Evolutionary conservation across 2,113 vertebrate species (phyloP).

Genomic region (Fulica atra): DNA sequence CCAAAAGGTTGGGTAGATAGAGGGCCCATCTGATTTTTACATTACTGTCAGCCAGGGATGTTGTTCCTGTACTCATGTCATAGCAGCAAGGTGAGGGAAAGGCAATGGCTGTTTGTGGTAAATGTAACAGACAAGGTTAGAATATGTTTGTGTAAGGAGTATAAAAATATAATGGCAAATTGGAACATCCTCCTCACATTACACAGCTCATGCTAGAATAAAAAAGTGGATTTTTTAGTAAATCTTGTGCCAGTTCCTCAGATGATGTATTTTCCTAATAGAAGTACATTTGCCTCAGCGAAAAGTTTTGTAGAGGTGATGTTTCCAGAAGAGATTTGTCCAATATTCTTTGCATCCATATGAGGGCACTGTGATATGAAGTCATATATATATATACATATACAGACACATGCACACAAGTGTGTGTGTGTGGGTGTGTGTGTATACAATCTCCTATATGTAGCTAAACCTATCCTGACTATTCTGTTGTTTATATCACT

Average conservation of each 20-base stretch:
- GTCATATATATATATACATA: fast-evolving
- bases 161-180: neutral
- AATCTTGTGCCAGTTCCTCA: neutral
- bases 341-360: neutral
- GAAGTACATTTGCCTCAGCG: neutral
- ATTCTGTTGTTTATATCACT: neutral
- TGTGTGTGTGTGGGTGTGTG: neutral
- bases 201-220: neutral
- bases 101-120: neutral
- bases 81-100: neutral
- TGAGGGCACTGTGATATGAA: neutral
- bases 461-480: neutral
- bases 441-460: neutral
- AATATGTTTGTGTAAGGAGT: neutral
- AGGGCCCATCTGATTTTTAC: neutral
- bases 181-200: neutral
- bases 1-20: neutral
- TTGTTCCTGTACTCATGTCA: neutral
- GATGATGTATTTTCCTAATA: neutral
- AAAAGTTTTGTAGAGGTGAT: neutral
- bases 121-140: neutral
- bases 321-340: neutral
- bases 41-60: neutral
- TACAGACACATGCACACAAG: too few species aligned
- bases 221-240: neutral